Conservation (phyloP, 23 tunicate genomes). For the Botrylloides violaceus region DNA sequence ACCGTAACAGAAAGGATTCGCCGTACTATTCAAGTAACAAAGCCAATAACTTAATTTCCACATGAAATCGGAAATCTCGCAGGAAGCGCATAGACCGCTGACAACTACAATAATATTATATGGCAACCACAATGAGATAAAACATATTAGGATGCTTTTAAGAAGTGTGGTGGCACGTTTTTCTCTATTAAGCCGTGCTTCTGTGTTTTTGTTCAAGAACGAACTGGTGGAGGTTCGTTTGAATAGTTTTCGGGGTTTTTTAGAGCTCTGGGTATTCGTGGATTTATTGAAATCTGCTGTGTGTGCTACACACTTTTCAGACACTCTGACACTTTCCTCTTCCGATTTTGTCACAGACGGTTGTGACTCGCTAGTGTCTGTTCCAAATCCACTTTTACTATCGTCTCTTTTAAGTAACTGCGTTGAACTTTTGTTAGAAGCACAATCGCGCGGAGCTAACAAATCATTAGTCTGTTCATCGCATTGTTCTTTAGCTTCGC, state of each 20-base stretch:
- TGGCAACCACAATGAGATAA: conserved; percentile 73
- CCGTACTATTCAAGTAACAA: conserved; percentile 87
- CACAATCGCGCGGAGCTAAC: not conserved
- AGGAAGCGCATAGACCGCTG: conserved; percentile 26
- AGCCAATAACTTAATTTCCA: conserved; percentile 89
- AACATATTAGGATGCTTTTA: conserved; percentile 68
- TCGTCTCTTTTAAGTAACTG: conserved; percentile 9
- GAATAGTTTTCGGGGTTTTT: not conserved
- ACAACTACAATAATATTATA: conserved; percentile 66
- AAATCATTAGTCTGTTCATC: not conserved
- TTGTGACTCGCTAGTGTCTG: conserved; percentile 8
- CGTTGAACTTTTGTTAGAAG: not conserved
- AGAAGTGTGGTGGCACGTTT: conserved; percentile 61
- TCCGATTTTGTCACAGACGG: conserved; percentile 16
- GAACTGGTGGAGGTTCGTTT: conserved; percentile 11
- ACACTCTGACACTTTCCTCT: not conserved
- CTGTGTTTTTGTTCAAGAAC: not conserved
- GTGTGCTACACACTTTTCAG: not conserved
- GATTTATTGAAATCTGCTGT: not conserved
- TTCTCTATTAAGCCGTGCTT: conserved; percentile 33
- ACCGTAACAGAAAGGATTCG: conserved; percentile 85
- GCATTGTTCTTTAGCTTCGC: not conserved
- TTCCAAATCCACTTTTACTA: not conserved
- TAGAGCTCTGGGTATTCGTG: not conserved
- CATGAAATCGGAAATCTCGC: conserved; percentile 19